These are phyloP conservation scores for Plodia interpunctella DNA, from an alignment of 1,140 invertebrate species.

Conservation along the genomic window DNA sequence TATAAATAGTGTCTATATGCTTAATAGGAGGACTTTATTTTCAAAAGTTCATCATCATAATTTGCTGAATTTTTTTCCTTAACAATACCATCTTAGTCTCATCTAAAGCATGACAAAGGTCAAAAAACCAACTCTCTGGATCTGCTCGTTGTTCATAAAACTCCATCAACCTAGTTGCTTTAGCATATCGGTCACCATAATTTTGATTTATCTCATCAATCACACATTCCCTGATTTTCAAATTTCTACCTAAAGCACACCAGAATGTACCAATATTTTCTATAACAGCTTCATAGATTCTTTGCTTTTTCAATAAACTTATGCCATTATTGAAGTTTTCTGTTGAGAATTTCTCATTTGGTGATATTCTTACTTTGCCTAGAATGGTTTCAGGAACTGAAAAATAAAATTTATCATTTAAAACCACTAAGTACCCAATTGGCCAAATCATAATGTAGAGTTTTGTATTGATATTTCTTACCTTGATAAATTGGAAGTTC, in stretches of 20 bases:
- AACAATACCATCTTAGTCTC: conserved; percentile 50
- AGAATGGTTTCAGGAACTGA: no score
- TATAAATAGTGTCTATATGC: no score
- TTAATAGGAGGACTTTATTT: no score
- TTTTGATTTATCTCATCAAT: conserved; percentile 74
- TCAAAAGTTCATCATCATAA: conserved; percentile 27
- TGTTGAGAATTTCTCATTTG: no score
- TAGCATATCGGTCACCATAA: conserved; percentile 25
- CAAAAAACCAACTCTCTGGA: conserved; percentile 56
- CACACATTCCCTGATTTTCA: conserved; percentile 71
- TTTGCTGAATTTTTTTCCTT: conserved; percentile 43
- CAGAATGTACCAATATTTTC: conserved; percentile 75
- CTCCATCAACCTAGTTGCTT: conserved; percentile 42
- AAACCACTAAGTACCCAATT: no score
- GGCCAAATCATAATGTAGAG: no score
- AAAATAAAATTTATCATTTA: no score
- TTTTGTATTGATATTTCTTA: no score
- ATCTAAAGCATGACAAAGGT: conserved; percentile 56
- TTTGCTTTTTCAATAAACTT: conserved; percentile 32
- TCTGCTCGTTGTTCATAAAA: conserved; percentile 45
- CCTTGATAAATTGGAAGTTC: no score
- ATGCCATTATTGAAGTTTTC: no score
- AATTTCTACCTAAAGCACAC: conserved; percentile 75
- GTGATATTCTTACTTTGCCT: no score
- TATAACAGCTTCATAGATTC: conserved; percentile 47